Percentiles rank a stretch among this genome's conserved stretches.
Conservation (phyloP, 1,140 invertebrate species). For the Myzus persicae region DNA sequence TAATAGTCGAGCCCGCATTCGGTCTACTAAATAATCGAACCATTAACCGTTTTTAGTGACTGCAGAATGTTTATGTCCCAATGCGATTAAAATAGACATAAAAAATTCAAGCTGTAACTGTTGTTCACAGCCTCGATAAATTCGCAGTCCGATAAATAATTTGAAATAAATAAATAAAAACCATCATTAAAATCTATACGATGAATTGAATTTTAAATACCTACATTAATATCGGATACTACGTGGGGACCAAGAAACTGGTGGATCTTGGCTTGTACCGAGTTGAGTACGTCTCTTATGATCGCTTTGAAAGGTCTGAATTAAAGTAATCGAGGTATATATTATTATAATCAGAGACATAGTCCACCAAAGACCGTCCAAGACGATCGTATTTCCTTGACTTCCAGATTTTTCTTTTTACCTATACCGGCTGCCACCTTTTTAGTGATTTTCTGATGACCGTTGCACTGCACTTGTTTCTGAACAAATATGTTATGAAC, state of each 20-base stretch:
- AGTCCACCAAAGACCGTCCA: background rate
- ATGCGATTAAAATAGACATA: background rate
- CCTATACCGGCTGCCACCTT: no score
- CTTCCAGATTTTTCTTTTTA: background rate
- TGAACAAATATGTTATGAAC: background rate
- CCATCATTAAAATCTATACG: background rate
- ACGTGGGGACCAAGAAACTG: background rate
- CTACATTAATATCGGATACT: background rate
- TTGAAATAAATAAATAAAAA: background rate
- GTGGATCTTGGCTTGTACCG: background rate
- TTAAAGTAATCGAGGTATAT: background rate
- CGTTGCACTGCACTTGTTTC: background rate
- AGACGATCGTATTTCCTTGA: background rate
- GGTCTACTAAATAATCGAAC: background rate
- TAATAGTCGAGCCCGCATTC: background rate
- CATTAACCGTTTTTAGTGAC: background rate
- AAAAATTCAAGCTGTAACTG: background rate
- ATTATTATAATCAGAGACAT: no score
- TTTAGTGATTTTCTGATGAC: background rate
- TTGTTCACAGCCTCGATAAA: background rate
- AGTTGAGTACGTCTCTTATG: no score
- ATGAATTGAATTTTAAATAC: background rate
- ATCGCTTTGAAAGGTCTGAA: background rate
- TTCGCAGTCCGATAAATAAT: background rate
- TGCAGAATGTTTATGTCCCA: background rate